Percentiles rank a stretch among this genome's conserved stretches.
phyloP scores from a whole-genome alignment of 2,888 invertebrate genomes.

The Microctonus aethiopoides region DNA sequence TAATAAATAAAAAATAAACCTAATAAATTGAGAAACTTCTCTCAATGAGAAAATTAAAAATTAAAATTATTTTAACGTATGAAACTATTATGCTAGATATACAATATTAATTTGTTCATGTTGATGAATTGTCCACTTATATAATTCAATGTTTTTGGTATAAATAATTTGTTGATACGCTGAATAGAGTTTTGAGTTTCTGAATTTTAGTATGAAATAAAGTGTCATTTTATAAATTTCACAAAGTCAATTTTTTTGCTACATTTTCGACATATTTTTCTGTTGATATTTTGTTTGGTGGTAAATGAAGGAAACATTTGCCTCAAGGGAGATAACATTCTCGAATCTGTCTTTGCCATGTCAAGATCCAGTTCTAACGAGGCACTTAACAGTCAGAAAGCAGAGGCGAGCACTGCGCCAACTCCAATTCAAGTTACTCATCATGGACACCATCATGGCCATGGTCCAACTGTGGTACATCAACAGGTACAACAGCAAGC shows the following conservation, averaged over 20 bases:
- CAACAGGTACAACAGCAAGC: conserved; percentile 43
- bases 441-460: conserved; percentile 37
- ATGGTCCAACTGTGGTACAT: conserved; percentile 29
- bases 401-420: conserved; percentile 51
- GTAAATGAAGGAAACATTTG: conserved; percentile 16
- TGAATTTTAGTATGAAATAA: background rate
- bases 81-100: no score
- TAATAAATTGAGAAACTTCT: no score
- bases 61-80: no score
- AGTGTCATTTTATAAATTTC: no score
- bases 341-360: conserved; percentile 23
- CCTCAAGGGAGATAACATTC: conserved; percentile 17
- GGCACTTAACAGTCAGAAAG: conserved; percentile 53
- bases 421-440: conserved; percentile 47
- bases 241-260: background rate
- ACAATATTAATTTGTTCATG: no score
- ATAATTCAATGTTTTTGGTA: no score
- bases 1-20: no score
- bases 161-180: background rate
- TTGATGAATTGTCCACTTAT: no score
- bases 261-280: background rate
- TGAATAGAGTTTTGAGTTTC: conserved; percentile 3
- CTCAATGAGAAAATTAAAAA: no score
- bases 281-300: conserved; percentile 4
- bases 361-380: conserved; percentile 42